A percentile compares a stretch with the other conserved stretches of the same genome.
Conservation (phyloP, 2,113 vertebrate genomes). For the Vidua chalybeata region DNA sequence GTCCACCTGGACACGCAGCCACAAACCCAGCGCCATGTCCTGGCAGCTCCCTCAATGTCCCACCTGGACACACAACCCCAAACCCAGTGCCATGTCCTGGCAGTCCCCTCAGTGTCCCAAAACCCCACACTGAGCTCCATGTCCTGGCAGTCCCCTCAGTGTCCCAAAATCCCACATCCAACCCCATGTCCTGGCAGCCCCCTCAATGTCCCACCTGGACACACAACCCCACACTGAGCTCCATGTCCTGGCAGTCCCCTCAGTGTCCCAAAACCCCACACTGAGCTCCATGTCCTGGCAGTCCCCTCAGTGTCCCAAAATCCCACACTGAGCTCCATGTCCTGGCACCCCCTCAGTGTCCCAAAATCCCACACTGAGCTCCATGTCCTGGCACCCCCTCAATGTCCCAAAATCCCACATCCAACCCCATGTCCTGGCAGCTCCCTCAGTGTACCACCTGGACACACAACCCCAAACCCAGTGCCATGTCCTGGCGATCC, state of each 20-base stretch:
- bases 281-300: too few species aligned
- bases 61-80: too few species aligned
- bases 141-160: rapidly evolving
- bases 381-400: not conserved
- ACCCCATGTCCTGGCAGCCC: not conserved
- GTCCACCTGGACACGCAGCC: not conserved
- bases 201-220: too few species aligned
- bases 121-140: not conserved
- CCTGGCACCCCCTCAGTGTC: not conserved
- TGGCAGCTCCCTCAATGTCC: too few species aligned
- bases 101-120: too few species aligned
- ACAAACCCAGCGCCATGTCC: not conserved
- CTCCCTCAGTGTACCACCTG: too few species aligned
- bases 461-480: too few species aligned
- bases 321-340: not conserved
- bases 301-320: rapidly evolving
- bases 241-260: not conserved
- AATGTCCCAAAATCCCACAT: too few species aligned
- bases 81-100: too few species aligned
- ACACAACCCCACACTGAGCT: rapidly evolving
- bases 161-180: not conserved
- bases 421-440: not conserved
- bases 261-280: rapidly evolving
- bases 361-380: not conserved
- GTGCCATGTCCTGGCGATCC: not conserved